Percentiles rank a stretch among this genome's conserved stretches.
These are phyloP conservation scores for Pyrgus malvae DNA, from an alignment of 2,888 invertebrate species.

Conservation along the genomic window DNA sequence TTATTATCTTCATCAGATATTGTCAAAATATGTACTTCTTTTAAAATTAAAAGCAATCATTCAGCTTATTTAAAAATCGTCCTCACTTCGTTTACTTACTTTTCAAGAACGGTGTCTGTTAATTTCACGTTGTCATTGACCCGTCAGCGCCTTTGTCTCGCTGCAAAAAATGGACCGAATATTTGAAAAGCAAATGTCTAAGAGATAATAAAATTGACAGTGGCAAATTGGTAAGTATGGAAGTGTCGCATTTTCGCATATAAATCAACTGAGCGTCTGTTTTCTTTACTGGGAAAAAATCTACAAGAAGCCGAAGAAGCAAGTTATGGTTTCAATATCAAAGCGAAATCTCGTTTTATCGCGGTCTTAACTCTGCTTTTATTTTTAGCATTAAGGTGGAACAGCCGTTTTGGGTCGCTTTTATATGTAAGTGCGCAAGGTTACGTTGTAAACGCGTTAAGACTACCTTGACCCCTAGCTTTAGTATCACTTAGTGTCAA, in stretches of 20 bases:
- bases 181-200: not conserved
- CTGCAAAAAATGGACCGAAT: not conserved
- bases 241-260: not conserved
- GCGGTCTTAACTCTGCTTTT: conserved; percentile 45
- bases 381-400: conserved; percentile 48
- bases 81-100: conserved; percentile 9
- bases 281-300: not conserved
- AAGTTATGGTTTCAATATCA: conserved; percentile 34
- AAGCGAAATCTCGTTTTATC: conserved; percentile 41
- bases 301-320: not conserved
- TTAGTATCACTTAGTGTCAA: conserved; percentile 54
- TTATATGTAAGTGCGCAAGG: conserved; percentile 62
- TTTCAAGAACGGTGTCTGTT: not conserved
- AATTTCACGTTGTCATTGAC: conserved; percentile 10
- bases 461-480: conserved; percentile 61
- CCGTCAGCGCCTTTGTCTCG: not conserved
- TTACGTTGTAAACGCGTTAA: conserved; percentile 58
- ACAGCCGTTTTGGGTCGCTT: conserved; percentile 44
- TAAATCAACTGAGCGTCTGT: not conserved
- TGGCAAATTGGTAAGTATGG: not conserved
- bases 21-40: too few relatives aligned
- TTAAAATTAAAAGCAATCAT: too few relatives aligned
- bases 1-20: too few relatives aligned
- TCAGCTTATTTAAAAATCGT: conserved; percentile 1
- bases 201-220: not conserved